Conservation (phyloP, 2,888 invertebrate species). For the Melanotus villosus region DNA sequence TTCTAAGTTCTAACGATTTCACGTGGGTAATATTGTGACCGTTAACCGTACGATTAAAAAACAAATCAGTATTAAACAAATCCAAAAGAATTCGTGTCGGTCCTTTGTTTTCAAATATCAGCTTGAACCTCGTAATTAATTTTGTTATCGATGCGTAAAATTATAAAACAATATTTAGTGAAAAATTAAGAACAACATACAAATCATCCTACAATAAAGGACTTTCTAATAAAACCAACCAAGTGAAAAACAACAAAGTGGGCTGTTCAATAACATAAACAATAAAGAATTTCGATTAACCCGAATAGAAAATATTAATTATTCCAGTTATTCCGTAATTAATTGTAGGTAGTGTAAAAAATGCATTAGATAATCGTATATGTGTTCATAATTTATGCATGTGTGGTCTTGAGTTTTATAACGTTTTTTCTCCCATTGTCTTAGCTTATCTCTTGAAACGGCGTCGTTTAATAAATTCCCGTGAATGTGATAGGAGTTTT, state of each 20-base stretch:
- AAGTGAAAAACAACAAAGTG: neutral
- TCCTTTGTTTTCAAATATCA: too few relatives aligned
- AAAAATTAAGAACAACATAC: too few relatives aligned
- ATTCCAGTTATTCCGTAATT: neutral
- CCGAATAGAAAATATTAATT: slow-evolving; percentile 4
- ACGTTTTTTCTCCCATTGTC: neutral
- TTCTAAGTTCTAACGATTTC: too few relatives aligned
- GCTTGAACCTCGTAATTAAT: too few relatives aligned
- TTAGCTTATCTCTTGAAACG: neutral
- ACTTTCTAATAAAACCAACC: too few relatives aligned
- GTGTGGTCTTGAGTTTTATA: neutral
- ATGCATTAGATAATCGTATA: neutral
- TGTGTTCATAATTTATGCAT: neutral
- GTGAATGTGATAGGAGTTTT: neutral
- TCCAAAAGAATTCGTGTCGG: too few relatives aligned
- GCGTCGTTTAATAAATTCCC: neutral
- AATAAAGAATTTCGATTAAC: slow-evolving; percentile 1
- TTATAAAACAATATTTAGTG: too few relatives aligned
- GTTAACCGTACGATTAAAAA: too few relatives aligned
- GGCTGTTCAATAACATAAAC: neutral
- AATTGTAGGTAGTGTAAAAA: neutral
- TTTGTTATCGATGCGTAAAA: too few relatives aligned
- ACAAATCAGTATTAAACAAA: too few relatives aligned
- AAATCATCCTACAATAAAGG: too few relatives aligned
- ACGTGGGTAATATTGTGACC: too few relatives aligned